These are phyloP conservation scores for Gambusia affinis DNA, from an alignment of 2,113 vertebrate species.

Conservation along the genomic window DNA sequence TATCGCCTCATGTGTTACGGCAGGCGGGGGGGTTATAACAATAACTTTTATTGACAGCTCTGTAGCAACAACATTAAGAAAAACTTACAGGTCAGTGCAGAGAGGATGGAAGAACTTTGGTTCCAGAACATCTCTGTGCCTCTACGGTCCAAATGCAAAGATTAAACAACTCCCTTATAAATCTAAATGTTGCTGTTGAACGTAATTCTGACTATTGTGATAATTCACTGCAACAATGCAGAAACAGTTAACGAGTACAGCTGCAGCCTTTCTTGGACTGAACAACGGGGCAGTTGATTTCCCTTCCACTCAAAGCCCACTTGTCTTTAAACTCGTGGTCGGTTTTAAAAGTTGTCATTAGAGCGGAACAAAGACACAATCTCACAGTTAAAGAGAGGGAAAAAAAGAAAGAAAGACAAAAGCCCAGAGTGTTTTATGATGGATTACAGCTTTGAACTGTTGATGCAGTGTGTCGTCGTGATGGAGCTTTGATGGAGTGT, in stretches of 20 bases:
- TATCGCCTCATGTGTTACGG: neutral
- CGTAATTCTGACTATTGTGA: no score
- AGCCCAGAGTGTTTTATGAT: constrained; percentile 18
- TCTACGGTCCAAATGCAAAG: no score
- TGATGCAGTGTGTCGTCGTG: constrained; percentile 14
- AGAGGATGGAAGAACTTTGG: neutral
- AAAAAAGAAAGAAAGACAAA: neutral
- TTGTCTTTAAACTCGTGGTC: constrained; percentile 10
- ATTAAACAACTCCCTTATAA: no score
- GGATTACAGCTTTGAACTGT: constrained; percentile 42
- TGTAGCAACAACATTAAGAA: no score
- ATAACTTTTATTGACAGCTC: neutral
- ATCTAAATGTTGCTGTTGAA: no score
- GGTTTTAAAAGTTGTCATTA: constrained; percentile 10
- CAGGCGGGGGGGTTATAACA: neutral
- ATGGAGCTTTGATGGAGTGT: constrained; percentile 44
- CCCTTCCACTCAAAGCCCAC: constrained; percentile 4
- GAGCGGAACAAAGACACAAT: constrained; percentile 18
- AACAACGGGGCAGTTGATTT: constrained; percentile 3
- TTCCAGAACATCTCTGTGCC: neutral
- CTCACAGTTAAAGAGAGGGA: neutral
- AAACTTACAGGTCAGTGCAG: neutral
- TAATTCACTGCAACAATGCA: neutral
- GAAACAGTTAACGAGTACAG: neutral
- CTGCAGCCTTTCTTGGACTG: neutral